These are phyloP conservation scores for Macroteleia sp. DNA, from an alignment of 2,888 invertebrate genomes.

Conservation along the genomic window DNA sequence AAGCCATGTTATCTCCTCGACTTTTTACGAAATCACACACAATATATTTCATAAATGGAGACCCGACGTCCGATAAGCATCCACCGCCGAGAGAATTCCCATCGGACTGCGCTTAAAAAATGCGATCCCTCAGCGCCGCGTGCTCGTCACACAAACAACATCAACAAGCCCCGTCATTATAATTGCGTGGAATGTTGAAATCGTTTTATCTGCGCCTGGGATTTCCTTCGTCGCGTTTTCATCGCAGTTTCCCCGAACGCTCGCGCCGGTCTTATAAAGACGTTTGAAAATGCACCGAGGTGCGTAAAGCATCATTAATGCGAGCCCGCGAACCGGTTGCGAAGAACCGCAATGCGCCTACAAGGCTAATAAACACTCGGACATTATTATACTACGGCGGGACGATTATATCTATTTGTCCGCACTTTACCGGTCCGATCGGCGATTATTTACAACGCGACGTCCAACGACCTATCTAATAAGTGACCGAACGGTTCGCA, in stretches of 20 bases:
- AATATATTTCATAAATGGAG: no score
- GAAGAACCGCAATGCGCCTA: constrained; percentile 47
- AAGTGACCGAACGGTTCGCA: constrained; percentile 34
- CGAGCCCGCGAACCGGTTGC: constrained; percentile 55
- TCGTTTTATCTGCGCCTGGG: constrained; percentile 24
- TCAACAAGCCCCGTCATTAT: constrained; percentile 7
- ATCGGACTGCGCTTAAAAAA: no score
- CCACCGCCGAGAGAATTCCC: no score
- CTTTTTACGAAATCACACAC: no score
- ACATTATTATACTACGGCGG: constrained; percentile 56
- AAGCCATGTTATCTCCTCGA: no score
- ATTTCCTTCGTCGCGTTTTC: constrained; percentile 34
- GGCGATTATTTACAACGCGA: constrained; percentile 58
- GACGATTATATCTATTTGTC: constrained; percentile 63
- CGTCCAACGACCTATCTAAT: constrained; percentile 39
- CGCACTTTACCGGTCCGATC: constrained; percentile 62
- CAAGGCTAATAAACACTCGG: constrained; percentile 64
- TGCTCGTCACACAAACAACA: no score
- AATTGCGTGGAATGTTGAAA: constrained; percentile 28
- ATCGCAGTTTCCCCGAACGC: constrained; percentile 41
- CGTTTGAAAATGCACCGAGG: constrained; percentile 52
- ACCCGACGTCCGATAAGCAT: no score
- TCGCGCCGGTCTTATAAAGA: constrained; percentile 52
- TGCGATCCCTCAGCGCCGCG: no score
- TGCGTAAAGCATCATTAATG: constrained; percentile 59